A percentile compares a stretch with the other conserved stretches of the same genome.
phyloP scores from a whole-genome alignment of 2,888 invertebrate genomes.

The Tinea pellionella region DNA sequence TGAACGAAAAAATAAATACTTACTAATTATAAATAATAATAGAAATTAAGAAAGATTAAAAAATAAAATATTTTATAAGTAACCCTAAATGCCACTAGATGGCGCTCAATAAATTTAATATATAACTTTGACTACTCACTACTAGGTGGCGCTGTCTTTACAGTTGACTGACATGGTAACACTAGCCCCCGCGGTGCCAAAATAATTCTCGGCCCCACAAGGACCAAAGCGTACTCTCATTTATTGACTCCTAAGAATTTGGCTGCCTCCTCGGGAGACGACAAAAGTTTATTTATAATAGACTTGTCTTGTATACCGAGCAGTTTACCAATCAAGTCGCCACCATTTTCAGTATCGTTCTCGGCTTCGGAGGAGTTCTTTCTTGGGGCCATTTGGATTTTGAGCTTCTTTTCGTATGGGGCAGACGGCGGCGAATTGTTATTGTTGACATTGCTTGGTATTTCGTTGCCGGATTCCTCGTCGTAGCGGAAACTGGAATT shows the following conservation, averaged over 20 bases:
- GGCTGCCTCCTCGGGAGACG: slow-evolving; percentile 87
- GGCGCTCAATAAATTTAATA: background rate
- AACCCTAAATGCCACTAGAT: background rate
- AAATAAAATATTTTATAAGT: background rate
- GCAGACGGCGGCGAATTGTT: slow-evolving; percentile 68
- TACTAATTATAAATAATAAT: background rate
- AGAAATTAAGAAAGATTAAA: background rate
- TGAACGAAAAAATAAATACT: background rate
- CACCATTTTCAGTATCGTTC: slow-evolving; percentile 68
- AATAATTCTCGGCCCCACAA: slow-evolving; percentile 58
- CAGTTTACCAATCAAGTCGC: slow-evolving; percentile 89
- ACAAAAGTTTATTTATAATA: slow-evolving; percentile 85
- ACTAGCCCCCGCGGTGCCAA: slow-evolving; percentile 56
- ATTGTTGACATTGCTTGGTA: slow-evolving; percentile 63
- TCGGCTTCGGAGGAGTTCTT: slow-evolving; percentile 62
- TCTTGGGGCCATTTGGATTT: slow-evolving; percentile 56
- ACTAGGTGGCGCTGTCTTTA: slow-evolving; percentile 40
- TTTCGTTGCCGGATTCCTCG: slow-evolving; percentile 57
- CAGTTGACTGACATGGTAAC: background rate
- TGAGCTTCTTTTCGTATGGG: slow-evolving; percentile 66
- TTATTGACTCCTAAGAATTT: slow-evolving; percentile 87
- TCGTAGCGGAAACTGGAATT: slow-evolving; percentile 49
- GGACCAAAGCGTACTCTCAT: slow-evolving; percentile 68
- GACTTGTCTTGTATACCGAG: slow-evolving; percentile 88
- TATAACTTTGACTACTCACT: slow-evolving; percentile 29